Evolutionary conservation across 1,140 invertebrate genomes (phyloP).

Genomic region (Zaprionus kolodkinae): DNA sequence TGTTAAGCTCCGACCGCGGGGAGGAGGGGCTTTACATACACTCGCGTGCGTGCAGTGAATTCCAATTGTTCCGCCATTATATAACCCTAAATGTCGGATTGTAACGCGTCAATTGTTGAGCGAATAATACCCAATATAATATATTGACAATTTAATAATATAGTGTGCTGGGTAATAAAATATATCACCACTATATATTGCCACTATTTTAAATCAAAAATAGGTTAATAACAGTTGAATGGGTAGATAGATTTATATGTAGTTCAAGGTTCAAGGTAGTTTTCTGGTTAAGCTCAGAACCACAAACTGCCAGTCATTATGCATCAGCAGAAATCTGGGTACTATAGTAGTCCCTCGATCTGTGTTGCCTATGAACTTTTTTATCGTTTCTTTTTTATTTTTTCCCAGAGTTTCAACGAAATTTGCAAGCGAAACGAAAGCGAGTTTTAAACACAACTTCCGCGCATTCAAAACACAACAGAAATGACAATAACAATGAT

Average conservation of each 20-base stretch:
- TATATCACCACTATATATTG: neutral
- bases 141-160: neutral
- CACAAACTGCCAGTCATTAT: neutral
- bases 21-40: neutral
- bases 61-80: neutral
- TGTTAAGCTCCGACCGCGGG: neutral
- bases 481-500: slow-evolving; percentile 44
- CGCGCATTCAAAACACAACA: slow-evolving; percentile 41
- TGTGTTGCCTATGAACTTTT: slow-evolving; percentile 50
- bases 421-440: slow-evolving; percentile 55
- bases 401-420: slow-evolving; percentile 28
- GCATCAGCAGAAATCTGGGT: neutral
- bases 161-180: neutral
- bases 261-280: too few species aligned
- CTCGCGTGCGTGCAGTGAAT: slow-evolving; percentile 3
- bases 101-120: neutral
- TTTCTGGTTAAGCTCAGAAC: neutral
- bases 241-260: too few species aligned
- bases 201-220: neutral
- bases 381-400: slow-evolving; percentile 27
- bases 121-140: neutral
- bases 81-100: neutral
- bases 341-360: neutral
- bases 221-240: slow-evolving; percentile 21
- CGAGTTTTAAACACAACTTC: slow-evolving; percentile 63